Evolutionary conservation across 1,140 invertebrate species (phyloP).

Genomic region (Laupala kohalensis): DNA sequence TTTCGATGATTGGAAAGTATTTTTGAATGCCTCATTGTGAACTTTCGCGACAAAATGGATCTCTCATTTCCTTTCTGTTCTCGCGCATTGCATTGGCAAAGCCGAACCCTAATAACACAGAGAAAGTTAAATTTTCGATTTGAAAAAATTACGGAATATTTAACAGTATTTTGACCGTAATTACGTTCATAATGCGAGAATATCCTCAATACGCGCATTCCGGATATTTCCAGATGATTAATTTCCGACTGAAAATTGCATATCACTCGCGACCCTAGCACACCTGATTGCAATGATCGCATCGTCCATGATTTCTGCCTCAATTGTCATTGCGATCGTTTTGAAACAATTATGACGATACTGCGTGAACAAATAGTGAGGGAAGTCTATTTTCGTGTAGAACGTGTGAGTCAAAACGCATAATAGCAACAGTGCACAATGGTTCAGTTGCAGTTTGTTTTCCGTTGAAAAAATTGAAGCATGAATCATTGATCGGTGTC

Average conservation of each 20-base stretch:
- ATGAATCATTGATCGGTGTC: too few species aligned
- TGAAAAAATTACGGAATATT: neutral
- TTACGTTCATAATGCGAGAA: neutral
- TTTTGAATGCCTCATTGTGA: too few species aligned
- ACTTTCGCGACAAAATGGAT: too few species aligned
- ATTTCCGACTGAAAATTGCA: neutral
- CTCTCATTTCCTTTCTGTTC: too few species aligned
- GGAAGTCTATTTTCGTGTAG: too few species aligned
- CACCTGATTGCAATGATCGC: neutral
- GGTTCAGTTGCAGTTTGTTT: too few species aligned
- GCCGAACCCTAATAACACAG: neutral
- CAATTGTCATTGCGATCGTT: neutral
- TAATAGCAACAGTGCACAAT: too few species aligned
- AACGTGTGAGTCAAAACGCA: too few species aligned
- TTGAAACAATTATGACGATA: neutral
- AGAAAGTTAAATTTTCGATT: neutral
- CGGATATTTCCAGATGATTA: neutral
- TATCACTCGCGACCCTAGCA: neutral
- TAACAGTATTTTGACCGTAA: neutral
- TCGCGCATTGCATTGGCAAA: neutral
- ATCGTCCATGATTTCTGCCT: neutral
- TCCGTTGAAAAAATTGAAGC: too few species aligned
- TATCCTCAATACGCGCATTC: neutral
- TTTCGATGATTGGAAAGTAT: too few species aligned
- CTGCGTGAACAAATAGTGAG: neutral